Evolutionary conservation across 1,140 invertebrate genomes (phyloP), one percentile per base, ranked within the genome.

Genomic region (Caenorhabditis tropicalis): DNA sequence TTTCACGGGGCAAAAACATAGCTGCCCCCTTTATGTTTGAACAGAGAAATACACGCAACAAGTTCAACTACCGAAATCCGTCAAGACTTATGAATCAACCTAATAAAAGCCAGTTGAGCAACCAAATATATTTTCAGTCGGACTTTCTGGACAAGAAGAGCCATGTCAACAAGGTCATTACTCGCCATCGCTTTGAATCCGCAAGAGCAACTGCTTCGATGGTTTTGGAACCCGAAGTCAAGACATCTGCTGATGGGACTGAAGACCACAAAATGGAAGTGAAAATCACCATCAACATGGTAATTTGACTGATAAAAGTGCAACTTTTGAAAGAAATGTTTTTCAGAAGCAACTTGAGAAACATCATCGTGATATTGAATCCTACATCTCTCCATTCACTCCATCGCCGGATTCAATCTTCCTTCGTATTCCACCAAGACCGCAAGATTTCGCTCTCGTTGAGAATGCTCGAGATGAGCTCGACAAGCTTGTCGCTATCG

Each of bases 331-430:
- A 0, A 2, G 6, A n/a, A n/a, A n/a, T n/a, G n/a, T n/a, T n/a
- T 65, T 65, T 12, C n/a, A 74, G 65, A 74, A 74, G n/a, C 65
- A 74, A 74, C 27, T 74, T 10, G 65, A 74, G 36, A 74, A 74
- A n/a, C 65, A 74, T 74, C 65, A 74, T 12, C 65, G 65, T 24
- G 65, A 74, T 19, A 74, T 74, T 12, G 65, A 74, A 3, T 43
- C 21, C 10, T 74, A 74, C 36, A 74, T 74, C n/a, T 74, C 65
- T 10, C 36, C 65, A 10, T 74, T 74, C n/a, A 43, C 36, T 46
- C 65, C 65, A 43, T 46, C 36, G 1, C 65, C 65, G n/a, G 36
- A 74, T 6, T 74, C 65, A 24, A 74, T 43, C 7, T 74, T 43
- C n/a, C 65, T 74, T 21, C 65, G 65, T 46, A 74, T 74, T 46